Percentiles rank a stretch among this genome's conserved stretches.
Conservation (phyloP, 2,113 vertebrate species). For the Trogon melanurus region DNA sequence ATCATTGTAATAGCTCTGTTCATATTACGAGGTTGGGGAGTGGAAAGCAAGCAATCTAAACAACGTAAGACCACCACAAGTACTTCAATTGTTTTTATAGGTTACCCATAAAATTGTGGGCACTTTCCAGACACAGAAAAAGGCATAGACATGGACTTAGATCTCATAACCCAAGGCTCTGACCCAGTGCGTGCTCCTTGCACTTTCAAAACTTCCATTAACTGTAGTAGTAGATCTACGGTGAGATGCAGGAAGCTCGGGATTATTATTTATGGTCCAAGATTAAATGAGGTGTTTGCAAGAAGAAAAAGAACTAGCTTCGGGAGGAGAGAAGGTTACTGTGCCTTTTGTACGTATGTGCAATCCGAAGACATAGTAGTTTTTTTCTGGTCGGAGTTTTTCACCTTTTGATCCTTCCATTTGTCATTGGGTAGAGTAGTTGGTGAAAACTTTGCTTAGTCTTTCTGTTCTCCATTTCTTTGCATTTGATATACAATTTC, state of each 20-base stretch:
- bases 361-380: not conserved
- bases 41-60: not conserved
- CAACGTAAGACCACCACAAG: not conserved
- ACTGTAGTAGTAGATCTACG: not conserved
- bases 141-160: not conserved
- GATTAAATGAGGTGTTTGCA: not conserved
- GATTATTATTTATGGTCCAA: not conserved
- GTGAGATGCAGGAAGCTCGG: not conserved
- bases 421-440: not conserved
- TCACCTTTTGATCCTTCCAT: not conserved
- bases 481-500: not conserved
- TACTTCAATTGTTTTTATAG: constrained; percentile 4
- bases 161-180: not conserved
- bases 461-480: not conserved
- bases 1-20: not conserved
- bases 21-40: not conserved
- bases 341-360: not conserved
- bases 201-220: not conserved
- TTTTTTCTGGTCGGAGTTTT: not conserved
- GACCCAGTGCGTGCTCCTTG: not conserved
- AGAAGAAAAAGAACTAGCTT: not conserved
- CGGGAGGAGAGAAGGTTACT: not conserved
- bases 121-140: not conserved
- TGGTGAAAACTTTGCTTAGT: not conserved
- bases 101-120: constrained; percentile 10